Evolutionary conservation across 92 coral and sea anemone genomes (phyloP).

Genomic region (Montipora capitata): DNA sequence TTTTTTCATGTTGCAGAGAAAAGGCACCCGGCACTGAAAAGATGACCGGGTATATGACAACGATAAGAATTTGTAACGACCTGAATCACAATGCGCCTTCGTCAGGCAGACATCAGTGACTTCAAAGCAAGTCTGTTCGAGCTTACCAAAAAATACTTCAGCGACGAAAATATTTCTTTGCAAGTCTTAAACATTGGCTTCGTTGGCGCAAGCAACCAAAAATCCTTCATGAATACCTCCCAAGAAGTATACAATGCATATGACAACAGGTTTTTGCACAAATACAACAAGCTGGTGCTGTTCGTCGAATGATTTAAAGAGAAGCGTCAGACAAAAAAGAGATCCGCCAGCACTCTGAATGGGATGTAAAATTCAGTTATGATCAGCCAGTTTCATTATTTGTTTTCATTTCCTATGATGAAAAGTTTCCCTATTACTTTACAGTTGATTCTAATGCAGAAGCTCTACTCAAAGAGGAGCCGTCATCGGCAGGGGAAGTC

Average conservation of each 20-base stretch:
- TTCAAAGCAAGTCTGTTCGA: too few relatives aligned
- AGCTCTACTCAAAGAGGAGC: conserved; percentile 1
- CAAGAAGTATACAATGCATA: background rate
- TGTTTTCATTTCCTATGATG: background rate
- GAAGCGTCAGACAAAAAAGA: background rate
- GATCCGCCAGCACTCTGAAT: too few relatives aligned
- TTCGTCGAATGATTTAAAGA: background rate
- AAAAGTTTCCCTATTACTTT: background rate
- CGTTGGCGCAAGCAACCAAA: background rate
- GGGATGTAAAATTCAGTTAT: too few relatives aligned
- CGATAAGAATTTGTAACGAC: too few relatives aligned
- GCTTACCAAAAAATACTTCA: background rate
- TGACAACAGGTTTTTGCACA: background rate
- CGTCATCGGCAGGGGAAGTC: background rate
- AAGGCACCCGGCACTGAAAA: too few relatives aligned
- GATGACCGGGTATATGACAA: too few relatives aligned
- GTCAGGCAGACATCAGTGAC: too few relatives aligned
- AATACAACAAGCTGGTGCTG: background rate
- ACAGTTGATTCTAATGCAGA: conserved; percentile 1
- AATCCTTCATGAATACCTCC: background rate
- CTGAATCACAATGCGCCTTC: too few relatives aligned
- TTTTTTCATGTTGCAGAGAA: too few relatives aligned
- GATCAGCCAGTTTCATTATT: background rate
- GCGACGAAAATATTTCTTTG: background rate
- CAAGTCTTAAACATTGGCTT: background rate